Conservation (phyloP, 2,113 vertebrate genomes). For the Numenius arquata region DNA sequence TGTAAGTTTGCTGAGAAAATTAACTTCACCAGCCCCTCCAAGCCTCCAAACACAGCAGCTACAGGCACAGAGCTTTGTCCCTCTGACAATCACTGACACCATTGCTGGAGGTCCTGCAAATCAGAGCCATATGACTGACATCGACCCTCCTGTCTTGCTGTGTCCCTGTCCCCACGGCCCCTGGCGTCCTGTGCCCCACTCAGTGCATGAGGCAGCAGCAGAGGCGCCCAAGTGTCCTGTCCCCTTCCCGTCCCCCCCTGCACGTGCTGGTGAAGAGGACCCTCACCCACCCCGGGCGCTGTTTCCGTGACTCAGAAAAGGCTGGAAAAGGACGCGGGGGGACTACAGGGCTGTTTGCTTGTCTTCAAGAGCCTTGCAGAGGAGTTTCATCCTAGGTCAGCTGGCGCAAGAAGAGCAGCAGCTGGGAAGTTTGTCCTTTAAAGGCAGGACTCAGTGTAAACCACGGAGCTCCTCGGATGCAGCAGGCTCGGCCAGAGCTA, state of each 20-base stretch:
- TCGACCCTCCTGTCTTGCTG: not conserved
- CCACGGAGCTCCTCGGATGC: accelerated
- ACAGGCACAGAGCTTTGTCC: not conserved
- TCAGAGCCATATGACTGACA: not conserved
- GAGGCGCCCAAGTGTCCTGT: not conserved
- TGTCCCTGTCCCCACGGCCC: not conserved
- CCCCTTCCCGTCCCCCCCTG: not conserved
- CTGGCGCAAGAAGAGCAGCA: not conserved
- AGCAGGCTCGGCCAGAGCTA: not conserved
- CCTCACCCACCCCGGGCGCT: accelerated
- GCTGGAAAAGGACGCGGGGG: not conserved
- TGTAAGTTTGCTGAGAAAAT: not conserved
- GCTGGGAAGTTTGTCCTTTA: slow-evolving; percentile 13
- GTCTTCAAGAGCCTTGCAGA: not conserved
- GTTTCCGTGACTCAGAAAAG: not conserved
- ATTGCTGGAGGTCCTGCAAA: not conserved
- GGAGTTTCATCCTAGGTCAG: not conserved
- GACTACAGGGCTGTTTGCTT: not conserved
- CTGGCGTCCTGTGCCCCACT: not conserved
- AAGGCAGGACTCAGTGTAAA: not conserved
- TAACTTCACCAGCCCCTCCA: not conserved
- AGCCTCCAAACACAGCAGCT: not conserved
- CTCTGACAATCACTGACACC: accelerated
- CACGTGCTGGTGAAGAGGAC: not conserved
- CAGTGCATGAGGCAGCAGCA: not conserved